Evolutionary conservation across 2,888 invertebrate species (phyloP).

Genomic region (Heliothis peltigera): DNA sequence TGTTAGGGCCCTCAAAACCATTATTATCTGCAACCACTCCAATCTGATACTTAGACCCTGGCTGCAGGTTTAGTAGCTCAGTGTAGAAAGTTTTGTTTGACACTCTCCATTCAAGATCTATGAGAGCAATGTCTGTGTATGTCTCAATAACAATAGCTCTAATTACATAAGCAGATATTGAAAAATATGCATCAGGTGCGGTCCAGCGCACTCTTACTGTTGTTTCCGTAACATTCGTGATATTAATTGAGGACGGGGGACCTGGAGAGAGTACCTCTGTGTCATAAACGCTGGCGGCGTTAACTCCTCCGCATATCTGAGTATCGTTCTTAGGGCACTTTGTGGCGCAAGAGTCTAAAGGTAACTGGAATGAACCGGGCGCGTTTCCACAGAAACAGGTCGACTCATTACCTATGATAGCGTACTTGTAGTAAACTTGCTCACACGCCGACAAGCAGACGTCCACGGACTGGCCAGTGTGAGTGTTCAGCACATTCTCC

Average conservation of each 20-base stretch:
- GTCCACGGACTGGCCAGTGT: constrained; percentile 86
- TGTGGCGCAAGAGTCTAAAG: constrained; percentile 85
- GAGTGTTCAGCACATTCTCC: constrained; percentile 80
- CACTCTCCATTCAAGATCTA: constrained; percentile 89
- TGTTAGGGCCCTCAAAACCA: constrained; percentile 90
- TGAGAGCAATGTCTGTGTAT: constrained; percentile 87
- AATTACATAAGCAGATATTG: constrained; percentile 89
- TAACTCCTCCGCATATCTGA: constrained; percentile 92
- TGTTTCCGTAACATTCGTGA: constrained; percentile 91
- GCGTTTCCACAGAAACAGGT: constrained; percentile 85
- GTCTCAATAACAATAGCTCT: constrained; percentile 89
- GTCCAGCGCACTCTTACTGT: constrained; percentile 91
- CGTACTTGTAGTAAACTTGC: constrained; percentile 85
- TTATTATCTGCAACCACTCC: constrained; percentile 92
- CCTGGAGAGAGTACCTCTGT: constrained; percentile 92
- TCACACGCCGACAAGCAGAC: constrained; percentile 86
- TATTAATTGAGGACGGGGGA: constrained; percentile 91
- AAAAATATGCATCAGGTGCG: constrained; percentile 87
- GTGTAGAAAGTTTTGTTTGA: constrained; percentile 90
- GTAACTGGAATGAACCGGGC: constrained; percentile 82
- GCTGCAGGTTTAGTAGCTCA: constrained; percentile 91
- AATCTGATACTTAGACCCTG: constrained; percentile 94
- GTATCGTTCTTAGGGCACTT: constrained; percentile 91
- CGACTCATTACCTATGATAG: constrained; percentile 83
- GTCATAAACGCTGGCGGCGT: constrained; percentile 92